Evolutionary conservation across 2,888 invertebrate species (phyloP).

Genomic region (Acanthococcus lagerstroemiae): DNA sequence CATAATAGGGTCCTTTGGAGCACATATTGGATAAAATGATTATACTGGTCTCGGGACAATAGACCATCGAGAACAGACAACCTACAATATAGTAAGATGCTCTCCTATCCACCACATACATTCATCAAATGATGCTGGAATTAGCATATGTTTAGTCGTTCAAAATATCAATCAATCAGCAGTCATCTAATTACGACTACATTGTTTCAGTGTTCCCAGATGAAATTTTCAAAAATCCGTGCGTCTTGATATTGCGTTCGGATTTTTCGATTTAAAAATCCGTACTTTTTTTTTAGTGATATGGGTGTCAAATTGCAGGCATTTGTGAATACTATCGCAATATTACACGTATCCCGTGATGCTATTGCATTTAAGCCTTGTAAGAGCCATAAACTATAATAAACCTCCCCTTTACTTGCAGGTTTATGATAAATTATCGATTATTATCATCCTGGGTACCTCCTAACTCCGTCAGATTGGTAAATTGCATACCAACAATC

Average conservation of each 20-base stretch:
- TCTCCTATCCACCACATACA: too few relatives aligned
- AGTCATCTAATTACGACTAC: not conserved
- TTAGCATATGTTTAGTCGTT: too few relatives aligned
- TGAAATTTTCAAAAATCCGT: slow-evolving; percentile 8
- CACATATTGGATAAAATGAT: too few relatives aligned
- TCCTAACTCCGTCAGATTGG: not conserved
- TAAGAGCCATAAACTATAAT: not conserved
- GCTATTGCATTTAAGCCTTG: too few relatives aligned
- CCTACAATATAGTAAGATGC: not conserved
- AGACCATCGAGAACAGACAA: not conserved
- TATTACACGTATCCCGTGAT: too few relatives aligned
- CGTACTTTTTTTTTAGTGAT: not conserved
- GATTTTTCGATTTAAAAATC: slow-evolving; percentile 1
- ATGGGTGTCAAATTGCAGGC: too few relatives aligned
- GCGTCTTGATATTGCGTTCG: not conserved
- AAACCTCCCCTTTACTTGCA: not conserved
- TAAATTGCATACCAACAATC: not conserved
- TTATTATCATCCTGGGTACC: not conserved
- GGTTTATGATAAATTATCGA: not conserved
- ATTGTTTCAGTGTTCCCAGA: not conserved
- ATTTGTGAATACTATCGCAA: too few relatives aligned
- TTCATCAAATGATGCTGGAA: too few relatives aligned
- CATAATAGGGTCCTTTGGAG: too few relatives aligned
- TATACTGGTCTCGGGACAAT: not conserved
- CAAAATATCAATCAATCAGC: too few relatives aligned